phyloP scores from a whole-genome alignment of 2,113 vertebrate species.

The Coryphaenoides rupestris region DNA sequence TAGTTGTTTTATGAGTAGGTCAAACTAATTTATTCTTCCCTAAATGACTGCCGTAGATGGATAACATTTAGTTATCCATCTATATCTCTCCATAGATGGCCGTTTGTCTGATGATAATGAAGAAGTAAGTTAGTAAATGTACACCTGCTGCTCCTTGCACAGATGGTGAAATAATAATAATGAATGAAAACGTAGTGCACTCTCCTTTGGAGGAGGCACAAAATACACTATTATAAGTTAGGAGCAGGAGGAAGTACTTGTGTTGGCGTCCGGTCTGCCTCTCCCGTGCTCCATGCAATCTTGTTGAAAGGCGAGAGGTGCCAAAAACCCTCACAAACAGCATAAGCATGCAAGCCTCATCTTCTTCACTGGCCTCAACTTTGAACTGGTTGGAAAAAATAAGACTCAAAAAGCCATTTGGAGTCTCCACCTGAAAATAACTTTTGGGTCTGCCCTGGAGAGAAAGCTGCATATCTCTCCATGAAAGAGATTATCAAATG shows the following conservation, averaged over 20 bases:
- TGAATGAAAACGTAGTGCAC: neutral
- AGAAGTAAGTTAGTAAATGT: no score
- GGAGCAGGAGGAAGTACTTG: neutral
- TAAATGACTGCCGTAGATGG: no score
- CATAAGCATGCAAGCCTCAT: neutral
- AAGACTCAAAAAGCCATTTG: no score
- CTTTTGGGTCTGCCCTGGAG: conserved; percentile 28
- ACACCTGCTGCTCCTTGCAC: no score
- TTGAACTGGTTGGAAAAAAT: conserved; percentile 9
- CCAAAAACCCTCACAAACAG: conserved; percentile 1
- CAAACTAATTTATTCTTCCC: no score
- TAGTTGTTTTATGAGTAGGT: no score
- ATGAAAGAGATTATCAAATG: neutral
- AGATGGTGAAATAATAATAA: no score
- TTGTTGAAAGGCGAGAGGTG: neutral
- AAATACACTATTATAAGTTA: neutral
- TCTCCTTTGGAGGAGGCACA: neutral
- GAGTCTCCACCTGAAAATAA: conserved; percentile 19
- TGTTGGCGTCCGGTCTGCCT: neutral
- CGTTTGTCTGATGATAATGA: no score
- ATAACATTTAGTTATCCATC: no score
- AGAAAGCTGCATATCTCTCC: no score
- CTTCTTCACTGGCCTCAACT: conserved; percentile 6
- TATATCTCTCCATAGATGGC: no score
- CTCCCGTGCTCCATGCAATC: neutral